phyloP scores from a whole-genome alignment of 2,113 vertebrate genomes.

The Nettapus auritus region DNA sequence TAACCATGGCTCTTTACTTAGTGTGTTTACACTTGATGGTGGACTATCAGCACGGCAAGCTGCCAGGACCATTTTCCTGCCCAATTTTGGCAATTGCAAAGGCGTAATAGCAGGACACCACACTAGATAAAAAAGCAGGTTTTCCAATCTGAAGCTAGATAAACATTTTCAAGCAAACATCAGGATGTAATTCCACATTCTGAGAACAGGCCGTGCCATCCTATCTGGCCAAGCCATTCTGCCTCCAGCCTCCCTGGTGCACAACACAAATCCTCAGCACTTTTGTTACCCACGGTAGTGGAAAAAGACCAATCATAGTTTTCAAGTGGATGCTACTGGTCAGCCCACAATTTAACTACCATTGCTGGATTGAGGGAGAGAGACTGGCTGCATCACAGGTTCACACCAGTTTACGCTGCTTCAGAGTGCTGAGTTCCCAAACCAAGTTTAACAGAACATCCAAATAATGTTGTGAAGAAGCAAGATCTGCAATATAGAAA shows the following conservation, averaged over 20 bases:
- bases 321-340: neutral
- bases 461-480: neutral
- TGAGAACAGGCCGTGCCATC: neutral
- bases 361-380: neutral
- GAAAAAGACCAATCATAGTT: neutral
- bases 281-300: neutral
- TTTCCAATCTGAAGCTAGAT: conserved; percentile 23
- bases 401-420: neutral
- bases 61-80: conserved; percentile 6
- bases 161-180: conserved; percentile 45
- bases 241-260: neutral
- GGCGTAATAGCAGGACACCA: neutral
- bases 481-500: neutral
- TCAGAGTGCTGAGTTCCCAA: neutral
- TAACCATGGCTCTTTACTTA: neutral
- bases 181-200: conserved; percentile 14
- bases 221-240: neutral
- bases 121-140: neutral
- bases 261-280: neutral
- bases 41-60: neutral
- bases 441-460: neutral
- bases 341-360: neutral
- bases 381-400: neutral
- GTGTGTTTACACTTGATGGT: neutral
- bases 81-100: conserved; percentile 17